Evolutionary conservation across 1,140 invertebrate genomes (phyloP).

Genomic region (Procambarus clarkii): DNA sequence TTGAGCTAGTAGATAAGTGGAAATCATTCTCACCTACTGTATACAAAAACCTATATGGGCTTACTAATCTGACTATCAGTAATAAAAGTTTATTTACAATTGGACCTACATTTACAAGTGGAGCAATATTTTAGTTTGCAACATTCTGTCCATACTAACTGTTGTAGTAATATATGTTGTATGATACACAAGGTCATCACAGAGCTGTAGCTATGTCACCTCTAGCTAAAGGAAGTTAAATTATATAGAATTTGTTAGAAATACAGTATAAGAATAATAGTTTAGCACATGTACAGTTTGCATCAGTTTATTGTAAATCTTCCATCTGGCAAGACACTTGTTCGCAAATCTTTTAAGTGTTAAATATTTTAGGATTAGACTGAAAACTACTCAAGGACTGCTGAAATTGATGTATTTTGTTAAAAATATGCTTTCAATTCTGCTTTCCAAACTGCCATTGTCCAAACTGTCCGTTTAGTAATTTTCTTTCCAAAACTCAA

Average conservation of each 20-base stretch:
- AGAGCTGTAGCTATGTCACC: not conserved
- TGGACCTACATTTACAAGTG: not conserved
- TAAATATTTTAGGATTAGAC: no score
- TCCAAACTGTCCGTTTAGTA: no score
- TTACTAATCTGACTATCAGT: not conserved
- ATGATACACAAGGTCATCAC: not conserved
- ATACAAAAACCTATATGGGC: not conserved
- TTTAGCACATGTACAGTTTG: not conserved
- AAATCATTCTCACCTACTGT: no score
- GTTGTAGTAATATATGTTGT: not conserved
- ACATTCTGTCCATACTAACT: not conserved
- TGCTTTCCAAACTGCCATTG: no score
- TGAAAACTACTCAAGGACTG: no score
- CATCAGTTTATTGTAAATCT: not conserved
- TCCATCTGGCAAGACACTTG: not conserved
- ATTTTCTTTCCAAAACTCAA: no score
- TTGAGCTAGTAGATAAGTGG: no score
- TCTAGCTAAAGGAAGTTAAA: not conserved
- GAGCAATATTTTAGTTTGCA: not conserved
- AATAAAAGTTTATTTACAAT: not conserved
- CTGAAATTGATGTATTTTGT: no score
- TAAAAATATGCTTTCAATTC: no score
- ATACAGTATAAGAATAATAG: not conserved
- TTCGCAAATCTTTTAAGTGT: no score
- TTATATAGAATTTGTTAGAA: not conserved